Base-by-base conservation (phyloP, 2,797 vertebrate genomes). In the Margarornis squamiger region DNA sequence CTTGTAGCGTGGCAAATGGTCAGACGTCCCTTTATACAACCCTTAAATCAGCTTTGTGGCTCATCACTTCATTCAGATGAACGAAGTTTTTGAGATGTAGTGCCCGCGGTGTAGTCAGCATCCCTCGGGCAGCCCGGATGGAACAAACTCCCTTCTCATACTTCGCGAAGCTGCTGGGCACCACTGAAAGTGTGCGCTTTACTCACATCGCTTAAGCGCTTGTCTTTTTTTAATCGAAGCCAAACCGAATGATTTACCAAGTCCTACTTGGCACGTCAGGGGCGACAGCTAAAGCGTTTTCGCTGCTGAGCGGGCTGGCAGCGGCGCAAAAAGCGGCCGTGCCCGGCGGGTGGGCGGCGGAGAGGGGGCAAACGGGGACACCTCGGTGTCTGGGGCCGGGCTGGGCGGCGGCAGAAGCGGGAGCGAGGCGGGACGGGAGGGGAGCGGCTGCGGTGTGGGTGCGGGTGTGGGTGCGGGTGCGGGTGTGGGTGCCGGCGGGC, bases 371-470 rank as follows among this genome's bases (percentile, higher is more conserved):
- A 39, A 30, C 21, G 22, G 20, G 54, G 62, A 26, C 54, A 45
- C 3, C 4, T 2, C 2, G 6, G 45, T 1, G 30, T 4, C 79
- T 2, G 30, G 23, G 43, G 26, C 29, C 14, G 24, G 5, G 45
- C 32, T 1, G 29, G 52, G 24, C 21, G 20, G 4, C 10, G 29
- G 21, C 65, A 30, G 32, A 26, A 23, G 48, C 48, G 48, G 48
- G 22, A 48, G 61, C 26, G 32, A 29, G 24, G 48, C 48, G 48
- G 48, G 23, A 48, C 23, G 36, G 38, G 34, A 8, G 27, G 17
- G 6, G 10, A 8, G 24, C 24, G 14, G 10, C 29, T 48, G 46
- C 9, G 51, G 29, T 3, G n/a, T 39, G 10, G 13, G 20, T 12
- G 38, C 5, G 45, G 22, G 45, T 22, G 23, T 13, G 46, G 46